Base-by-base conservation (phyloP, 1,140 invertebrate genomes). In the Nasonia longicornis region DNA sequence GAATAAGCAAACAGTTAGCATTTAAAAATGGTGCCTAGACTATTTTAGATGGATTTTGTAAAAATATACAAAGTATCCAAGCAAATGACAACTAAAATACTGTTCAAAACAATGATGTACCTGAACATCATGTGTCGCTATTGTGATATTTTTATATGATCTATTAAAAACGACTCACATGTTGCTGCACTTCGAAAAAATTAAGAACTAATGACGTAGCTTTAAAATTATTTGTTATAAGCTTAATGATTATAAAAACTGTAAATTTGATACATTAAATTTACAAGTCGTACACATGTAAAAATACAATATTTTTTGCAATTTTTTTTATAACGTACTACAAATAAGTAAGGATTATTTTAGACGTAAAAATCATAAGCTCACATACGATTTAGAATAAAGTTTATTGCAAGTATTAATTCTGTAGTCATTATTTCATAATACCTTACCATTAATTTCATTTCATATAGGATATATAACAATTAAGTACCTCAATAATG, bases 131-230 rank as follows among this genome's bases (percentile, higher is more conserved):
- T 20, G 35, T 78, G 45, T 64, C 38, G 26, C 42, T 69, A 22
- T 78, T 70, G 64, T 78, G 66, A 52, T 78, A 69, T 78, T 78
- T 78, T 78, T 67, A 45, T 78, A 52, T 52, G 22, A 35, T 16
- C 12, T n/a, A 31, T 45, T 69, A 2, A 31, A 77, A 67, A 38
- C 4, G 11, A 22, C 12, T 69, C 29, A 14, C 63, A 77, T 77
- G 63, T 35, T 77, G 76, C 42, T 76, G 26, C 45, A 48, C 45
- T 12, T 20, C 20, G 16, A 20, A 58, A 58, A 58, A 58, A n/a
- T 20, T 58, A 58, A 58, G 16, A 58, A 58, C 52, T n/a, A n/a
- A n/a, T 20, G 16, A 58, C 16, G 12, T 52, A 52, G 12, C 48
- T 52, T 52, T 58, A 58, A 58, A 58, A 58, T 16, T 20, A 42